A percentile compares a stretch with the other conserved stretches of the same genome.
Conservation (phyloP, 2,113 vertebrate species). For the Dipodomys ordii region DNA sequence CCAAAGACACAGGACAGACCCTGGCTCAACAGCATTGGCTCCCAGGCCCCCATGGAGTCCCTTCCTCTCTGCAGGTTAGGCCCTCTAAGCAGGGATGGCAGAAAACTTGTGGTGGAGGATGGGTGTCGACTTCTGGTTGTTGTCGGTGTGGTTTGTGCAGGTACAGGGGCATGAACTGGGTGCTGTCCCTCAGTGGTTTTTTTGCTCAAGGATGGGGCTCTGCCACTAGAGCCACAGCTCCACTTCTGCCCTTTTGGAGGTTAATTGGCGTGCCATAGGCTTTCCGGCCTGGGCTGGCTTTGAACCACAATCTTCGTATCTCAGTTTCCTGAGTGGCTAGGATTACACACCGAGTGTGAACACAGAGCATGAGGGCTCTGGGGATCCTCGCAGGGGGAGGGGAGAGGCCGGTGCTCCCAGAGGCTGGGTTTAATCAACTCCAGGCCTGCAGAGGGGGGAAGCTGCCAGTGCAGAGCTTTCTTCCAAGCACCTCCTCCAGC, state of each 20-base stretch:
- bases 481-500: background rate
- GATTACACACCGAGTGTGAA: no score
- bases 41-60: no score
- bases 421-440: background rate
- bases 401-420: background rate
- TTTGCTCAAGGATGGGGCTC: no score
- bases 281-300: no score
- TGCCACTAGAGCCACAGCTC: no score
- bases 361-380: background rate
- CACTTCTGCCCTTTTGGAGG: no score
- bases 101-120: background rate
- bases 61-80: background rate
- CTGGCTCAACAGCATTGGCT: background rate
- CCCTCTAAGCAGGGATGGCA: background rate
- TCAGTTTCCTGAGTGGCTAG: no score
- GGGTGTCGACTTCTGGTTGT: accelerated
- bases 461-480: background rate
- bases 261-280: no score
- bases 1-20: background rate
- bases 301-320: no score
- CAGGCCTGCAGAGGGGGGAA: background rate
- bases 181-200: no score
- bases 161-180: no score
- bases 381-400: accelerated
- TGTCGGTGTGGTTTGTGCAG: no score